Percentiles rank a stretch among this genome's conserved stretches.
These are phyloP conservation scores for Aphelinus atriplicis DNA, from an alignment of 1,140 invertebrate genomes.

Conservation along the genomic window DNA sequence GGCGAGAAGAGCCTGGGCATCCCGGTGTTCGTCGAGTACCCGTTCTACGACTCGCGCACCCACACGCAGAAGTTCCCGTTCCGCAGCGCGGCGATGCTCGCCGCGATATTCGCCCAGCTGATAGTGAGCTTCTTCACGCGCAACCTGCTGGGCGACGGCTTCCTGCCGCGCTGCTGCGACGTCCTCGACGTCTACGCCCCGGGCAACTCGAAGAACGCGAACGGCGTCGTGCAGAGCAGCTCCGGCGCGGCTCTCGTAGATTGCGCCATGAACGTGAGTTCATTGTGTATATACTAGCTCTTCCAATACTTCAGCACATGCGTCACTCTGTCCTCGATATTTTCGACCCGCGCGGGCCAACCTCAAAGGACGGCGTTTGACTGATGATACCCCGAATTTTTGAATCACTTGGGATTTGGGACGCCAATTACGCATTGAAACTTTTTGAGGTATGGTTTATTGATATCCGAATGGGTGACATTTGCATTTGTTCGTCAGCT, in stretches of 20 bases:
- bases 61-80: constrained; percentile 71
- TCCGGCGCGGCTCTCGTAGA: constrained; percentile 63
- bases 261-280: constrained; percentile 51
- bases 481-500: too few species aligned
- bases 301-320: constrained; percentile 2
- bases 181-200: constrained; percentile 60
- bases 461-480: too few species aligned
- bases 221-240: constrained; percentile 59
- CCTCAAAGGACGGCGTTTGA: not conserved
- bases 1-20: constrained; percentile 75
- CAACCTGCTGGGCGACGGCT: constrained; percentile 69
- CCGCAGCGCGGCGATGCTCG: constrained; percentile 70
- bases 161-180: constrained; percentile 64
- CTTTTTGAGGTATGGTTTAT: too few species aligned
- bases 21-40: constrained; percentile 72
- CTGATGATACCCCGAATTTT: too few species aligned
- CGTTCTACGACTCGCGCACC: constrained; percentile 68
- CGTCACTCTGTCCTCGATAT: not conserved
- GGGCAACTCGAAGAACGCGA: constrained; percentile 58
- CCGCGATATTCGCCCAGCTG: constrained; percentile 70
- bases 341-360: not conserved
- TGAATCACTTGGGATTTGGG: too few species aligned
- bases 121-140: constrained; percentile 68
- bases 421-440: too few species aligned
- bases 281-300: too few species aligned